A percentile compares a stretch with the other conserved stretches of the same genome.
phyloP scores from a whole-genome alignment of 2,113 vertebrate species.

The Sinocyclocheilus anophthalmus region DNA sequence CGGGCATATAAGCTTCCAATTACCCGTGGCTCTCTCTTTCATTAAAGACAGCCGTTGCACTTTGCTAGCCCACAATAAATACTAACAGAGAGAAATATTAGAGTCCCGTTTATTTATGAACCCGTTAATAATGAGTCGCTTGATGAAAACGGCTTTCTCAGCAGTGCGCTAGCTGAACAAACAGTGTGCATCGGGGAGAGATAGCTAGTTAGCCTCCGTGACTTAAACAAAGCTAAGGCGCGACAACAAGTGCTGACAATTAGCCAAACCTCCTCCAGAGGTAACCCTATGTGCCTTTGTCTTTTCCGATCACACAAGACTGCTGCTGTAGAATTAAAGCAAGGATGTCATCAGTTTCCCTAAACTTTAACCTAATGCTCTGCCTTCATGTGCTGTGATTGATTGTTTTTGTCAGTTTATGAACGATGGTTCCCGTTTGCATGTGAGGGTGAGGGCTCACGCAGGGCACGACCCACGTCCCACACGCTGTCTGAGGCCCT shows the following conservation, averaged over 20 bases:
- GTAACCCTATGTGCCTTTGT: conserved; percentile 95
- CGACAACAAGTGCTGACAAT: conserved; percentile 92
- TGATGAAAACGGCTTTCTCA: conserved; percentile 86
- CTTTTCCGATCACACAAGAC: conserved; percentile 90
- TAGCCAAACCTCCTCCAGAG: conserved; percentile 85
- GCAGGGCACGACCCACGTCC: background rate
- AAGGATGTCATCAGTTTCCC: conserved; percentile 91
- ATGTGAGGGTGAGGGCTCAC: conserved; percentile 74
- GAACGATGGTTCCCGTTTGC: conserved; percentile 82
- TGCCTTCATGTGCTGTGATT: conserved; percentile 86
- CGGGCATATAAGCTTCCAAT: conserved; percentile 88
- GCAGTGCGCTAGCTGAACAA: conserved; percentile 84
- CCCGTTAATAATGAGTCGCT: conserved; percentile 88
- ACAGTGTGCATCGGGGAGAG: conserved; percentile 82
- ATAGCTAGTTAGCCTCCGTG: conserved; percentile 89
- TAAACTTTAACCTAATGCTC: conserved; percentile 90
- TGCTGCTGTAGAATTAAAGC: conserved; percentile 87
- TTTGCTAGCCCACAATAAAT: conserved; percentile 89
- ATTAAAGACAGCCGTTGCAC: conserved; percentile 87
- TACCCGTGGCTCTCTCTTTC: conserved; percentile 86
- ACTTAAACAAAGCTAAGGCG: conserved; percentile 89
- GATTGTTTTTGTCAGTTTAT: conserved; percentile 94
- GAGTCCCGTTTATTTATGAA: conserved; percentile 91
- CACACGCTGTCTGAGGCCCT: conserved; percentile 23
- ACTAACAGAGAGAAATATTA: conserved; percentile 88